Conservation (phyloP, 2,888 invertebrate species). For the Papilio protenor region DNA sequence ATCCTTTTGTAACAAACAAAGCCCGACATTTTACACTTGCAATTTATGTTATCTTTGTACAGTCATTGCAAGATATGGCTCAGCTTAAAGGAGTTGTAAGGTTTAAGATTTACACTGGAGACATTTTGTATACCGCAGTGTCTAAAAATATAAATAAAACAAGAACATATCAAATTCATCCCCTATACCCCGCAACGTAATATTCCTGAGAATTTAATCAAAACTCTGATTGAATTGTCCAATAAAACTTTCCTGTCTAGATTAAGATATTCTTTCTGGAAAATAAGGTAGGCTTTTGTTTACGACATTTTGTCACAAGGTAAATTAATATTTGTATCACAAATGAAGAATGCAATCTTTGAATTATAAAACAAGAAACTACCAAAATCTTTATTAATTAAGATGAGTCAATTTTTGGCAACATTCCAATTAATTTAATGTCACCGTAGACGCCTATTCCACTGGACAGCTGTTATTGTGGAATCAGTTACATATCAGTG, state of each 20-base stretch:
- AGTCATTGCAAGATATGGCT: not conserved
- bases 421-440: not conserved
- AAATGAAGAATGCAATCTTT: not conserved
- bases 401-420: not conserved
- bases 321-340: too few species aligned
- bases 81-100: not conserved
- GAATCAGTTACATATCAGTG: too few species aligned
- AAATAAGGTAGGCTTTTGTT: not conserved
- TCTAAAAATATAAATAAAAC: not conserved
- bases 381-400: not conserved
- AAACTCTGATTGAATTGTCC: conserved; percentile 14
- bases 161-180: not conserved
- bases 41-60: conserved; percentile 10
- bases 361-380: not conserved
- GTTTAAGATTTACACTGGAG: not conserved
- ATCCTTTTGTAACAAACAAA: conserved; percentile 14
- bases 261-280: conserved; percentile 9
- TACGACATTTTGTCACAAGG: not conserved
- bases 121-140: not conserved
- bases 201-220: conserved; percentile 3
- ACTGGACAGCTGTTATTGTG: too few species aligned
- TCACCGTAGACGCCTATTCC: too few species aligned
- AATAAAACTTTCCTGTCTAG: conserved; percentile 11
- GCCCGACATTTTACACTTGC: conserved; percentile 16
- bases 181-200: not conserved